These are phyloP conservation scores for Liolophura sinensis DNA, from an alignment of 1,140 invertebrate genomes.

Conservation along the genomic window DNA sequence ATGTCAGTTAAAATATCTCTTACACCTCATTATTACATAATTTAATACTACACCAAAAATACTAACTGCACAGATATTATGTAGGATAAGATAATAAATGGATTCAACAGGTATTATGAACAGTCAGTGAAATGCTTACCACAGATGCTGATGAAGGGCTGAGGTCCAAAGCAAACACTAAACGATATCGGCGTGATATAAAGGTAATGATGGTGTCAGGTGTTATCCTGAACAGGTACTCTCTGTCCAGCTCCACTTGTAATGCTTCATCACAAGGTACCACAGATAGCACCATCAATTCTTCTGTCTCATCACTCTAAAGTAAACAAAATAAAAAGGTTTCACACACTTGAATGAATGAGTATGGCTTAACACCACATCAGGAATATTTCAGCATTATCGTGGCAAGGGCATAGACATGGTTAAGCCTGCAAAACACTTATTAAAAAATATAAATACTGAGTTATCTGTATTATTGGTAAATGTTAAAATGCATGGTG, in stretches of 20 bases:
- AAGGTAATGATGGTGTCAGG: conserved; percentile 62
- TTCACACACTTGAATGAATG: conserved; percentile 1
- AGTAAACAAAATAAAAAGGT: conserved; percentile 7
- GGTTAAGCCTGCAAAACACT: background rate
- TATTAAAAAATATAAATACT: background rate
- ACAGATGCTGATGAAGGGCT: conserved; percentile 78
- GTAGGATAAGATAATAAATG: no score
- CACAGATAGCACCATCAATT: conserved; percentile 39
- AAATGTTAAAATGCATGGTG: background rate
- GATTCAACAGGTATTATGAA: no score
- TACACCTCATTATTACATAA: no score
- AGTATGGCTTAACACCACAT: no score
- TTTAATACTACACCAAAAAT: no score
- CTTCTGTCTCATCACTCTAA: conserved; percentile 29
- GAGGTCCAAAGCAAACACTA: conserved; percentile 79
- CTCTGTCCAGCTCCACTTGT: conserved; percentile 18
- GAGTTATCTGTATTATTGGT: background rate
- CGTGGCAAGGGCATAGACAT: background rate
- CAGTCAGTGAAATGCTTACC: no score
- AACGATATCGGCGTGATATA: conserved; percentile 66
- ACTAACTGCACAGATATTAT: no score
- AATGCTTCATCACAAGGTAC: conserved; percentile 28
- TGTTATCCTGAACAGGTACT: conserved; percentile 57
- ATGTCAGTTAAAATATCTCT: no score
- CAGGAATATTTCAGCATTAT: background rate